A percentile compares a stretch with the other conserved stretches of the same genome.
These are phyloP conservation scores for Syrmaticus mikado DNA, from an alignment of 2,113 vertebrate genomes.

Conservation along the genomic window DNA sequence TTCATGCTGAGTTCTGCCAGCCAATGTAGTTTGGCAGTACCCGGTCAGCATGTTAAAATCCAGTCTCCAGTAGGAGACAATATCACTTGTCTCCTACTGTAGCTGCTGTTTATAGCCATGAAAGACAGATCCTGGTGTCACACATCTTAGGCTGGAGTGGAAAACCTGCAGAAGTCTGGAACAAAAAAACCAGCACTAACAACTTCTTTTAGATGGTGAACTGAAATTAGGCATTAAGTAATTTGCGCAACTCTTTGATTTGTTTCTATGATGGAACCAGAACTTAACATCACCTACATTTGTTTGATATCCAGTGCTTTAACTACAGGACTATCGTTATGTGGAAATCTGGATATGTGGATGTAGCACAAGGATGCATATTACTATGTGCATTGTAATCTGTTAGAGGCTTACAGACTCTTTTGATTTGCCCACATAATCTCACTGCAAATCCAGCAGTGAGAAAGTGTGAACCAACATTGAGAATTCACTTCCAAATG, in stretches of 20 bases:
- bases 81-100: not conserved
- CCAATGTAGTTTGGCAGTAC: not conserved
- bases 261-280: not conserved
- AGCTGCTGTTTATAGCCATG: rapidly evolving
- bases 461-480: not conserved
- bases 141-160: not conserved
- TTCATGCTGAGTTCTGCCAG: not conserved
- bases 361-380: not conserved
- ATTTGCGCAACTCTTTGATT: not conserved
- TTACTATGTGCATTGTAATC: not conserved
- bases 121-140: not conserved
- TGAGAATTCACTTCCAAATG: not conserved
- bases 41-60: not conserved
- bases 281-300: not conserved
- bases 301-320: rapidly evolving
- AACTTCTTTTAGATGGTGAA: not conserved
- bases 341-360: not conserved
- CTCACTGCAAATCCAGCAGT: not conserved
- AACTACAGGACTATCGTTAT: not conserved
- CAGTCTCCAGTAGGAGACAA: no score
- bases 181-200: not conserved
- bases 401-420: not conserved
- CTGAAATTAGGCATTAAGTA: not conserved
- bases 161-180: rapidly evolving
- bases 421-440: not conserved